Evolutionary conservation across 2,797 vertebrate genomes (phyloP), one percentile per base, ranked within the genome.

Genomic region (Malacoraja senta): DNA sequence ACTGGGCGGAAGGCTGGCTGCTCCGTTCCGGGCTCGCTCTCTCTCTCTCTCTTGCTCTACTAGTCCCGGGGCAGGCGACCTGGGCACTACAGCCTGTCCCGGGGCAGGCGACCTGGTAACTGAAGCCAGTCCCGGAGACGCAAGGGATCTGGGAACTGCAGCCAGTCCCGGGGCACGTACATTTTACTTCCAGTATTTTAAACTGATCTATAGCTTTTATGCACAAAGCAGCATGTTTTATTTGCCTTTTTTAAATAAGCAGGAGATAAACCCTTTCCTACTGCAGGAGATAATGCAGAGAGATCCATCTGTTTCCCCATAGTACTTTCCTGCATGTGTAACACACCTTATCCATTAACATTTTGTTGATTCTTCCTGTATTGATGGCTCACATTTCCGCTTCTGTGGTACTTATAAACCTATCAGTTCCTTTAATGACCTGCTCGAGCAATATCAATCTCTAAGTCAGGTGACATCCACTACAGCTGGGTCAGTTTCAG

Each of bases 391-490:
- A 74, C 90, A 76, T 44, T 91, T 91, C 90, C 15, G 90, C n/a
- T 74, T 26, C 26, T 92, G 90, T 76, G 71, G 38, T 53, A 92
- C 38, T 92, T 92, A 17, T 35, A 92, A 92, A 17, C 90, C 38
- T 44, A 76, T 74, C 90, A 76, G 68, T 63, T 74, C 71, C 26
- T 29, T 76, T 92, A 92, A 71, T 92, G 90, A 76, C 21, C 44
- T 76, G 68, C 71, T 29, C 26, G 76, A 74, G 15, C 26, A 32
- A 76, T 74, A 76, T 21, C 71, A 91, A 74, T 90, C 86, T 71
- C 9, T 32, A 58, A 38, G 68, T 29, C 71, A 71, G 26, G 24
- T 76, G 71, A 76, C 38, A 24, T 38, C 90, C 17, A 76, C 90
- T 74, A 26, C 58, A 74, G 71, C 90, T 92, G 90, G 68, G 21